Base-by-base conservation (phyloP, 1,140 invertebrate species). In the Marisa cornuarietis region DNA sequence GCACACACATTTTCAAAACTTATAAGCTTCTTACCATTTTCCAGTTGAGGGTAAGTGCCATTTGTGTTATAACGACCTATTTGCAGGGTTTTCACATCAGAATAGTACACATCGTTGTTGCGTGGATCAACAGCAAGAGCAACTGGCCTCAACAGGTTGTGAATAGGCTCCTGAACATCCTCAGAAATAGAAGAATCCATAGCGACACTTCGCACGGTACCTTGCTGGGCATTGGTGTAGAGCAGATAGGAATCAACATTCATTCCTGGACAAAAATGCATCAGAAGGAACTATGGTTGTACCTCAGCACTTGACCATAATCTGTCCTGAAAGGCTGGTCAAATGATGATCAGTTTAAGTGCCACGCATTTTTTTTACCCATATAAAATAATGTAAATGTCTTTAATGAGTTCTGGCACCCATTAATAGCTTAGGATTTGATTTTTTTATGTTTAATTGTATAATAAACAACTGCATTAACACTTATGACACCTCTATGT, bases 51-150 rank as follows among this genome's bases (percentile, higher is more conserved):
- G 7, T n/a, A 62, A 42, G 31, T 62, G n/a, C 26, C 58, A 51
- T 76, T 49, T 52, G 76, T 66, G 31, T 80, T 78, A 54, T 81
- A 65, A 14, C 80, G 68, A 0, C 79, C 74, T 24, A 83, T 79
- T 52, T 63, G 71, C 22, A 71, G 78, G 52, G 63, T 74, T 18
- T 71, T 80, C 20, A 82, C 71, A 63, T 86, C 85, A 74, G 77
- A 83, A 88, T 94, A 96, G 90, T 95, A 95, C 58, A 96, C 93
- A 71, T 92, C 92, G 79, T 93, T 92, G 42, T 91, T 91, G n/a
- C 86, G 89, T 1, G 93, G 91, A 91, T 96, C 94, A 85, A 93
- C 95, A 91, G 95, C 95, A 66, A 96, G 89, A 49, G 93, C 93
- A 65, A 93, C 91, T 20, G 95, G 93, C 65, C 92, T 89, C 26